A percentile compares a stretch with the other conserved stretches of the same genome.
These are phyloP conservation scores for Eurytoma adleriae DNA, from an alignment of 2,888 invertebrate species.

Conservation along the genomic window DNA sequence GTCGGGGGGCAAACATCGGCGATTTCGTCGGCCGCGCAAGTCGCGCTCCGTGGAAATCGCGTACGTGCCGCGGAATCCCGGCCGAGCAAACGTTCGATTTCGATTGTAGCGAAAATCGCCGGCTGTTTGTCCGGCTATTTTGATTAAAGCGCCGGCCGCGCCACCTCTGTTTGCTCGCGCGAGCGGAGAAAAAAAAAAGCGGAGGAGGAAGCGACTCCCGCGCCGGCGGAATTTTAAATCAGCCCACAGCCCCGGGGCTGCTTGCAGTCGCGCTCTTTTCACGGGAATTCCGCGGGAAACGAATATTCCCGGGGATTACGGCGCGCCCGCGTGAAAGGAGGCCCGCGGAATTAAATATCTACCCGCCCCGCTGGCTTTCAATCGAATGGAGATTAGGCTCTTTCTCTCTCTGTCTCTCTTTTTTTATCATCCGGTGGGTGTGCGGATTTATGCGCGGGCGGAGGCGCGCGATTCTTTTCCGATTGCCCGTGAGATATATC, in stretches of 20 bases:
- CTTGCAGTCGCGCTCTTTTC: slow-evolving; percentile 8
- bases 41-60: slow-evolving; percentile 34
- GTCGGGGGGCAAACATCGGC: neutral
- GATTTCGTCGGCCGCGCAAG: slow-evolving; percentile 22
- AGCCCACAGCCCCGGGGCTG: slow-evolving; percentile 22
- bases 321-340: too few relatives aligned
- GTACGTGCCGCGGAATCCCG: slow-evolving; percentile 48
- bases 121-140: slow-evolving; percentile 18
- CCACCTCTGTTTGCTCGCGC: neutral
- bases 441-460: too few relatives aligned
- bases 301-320: too few relatives aligned
- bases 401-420: too few relatives aligned
- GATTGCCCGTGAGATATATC: too few relatives aligned
- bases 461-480: too few relatives aligned
- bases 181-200: neutral
- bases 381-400: too few relatives aligned
- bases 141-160: slow-evolving; percentile 24
- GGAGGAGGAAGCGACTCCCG: neutral
- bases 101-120: slow-evolving; percentile 16
- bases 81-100: slow-evolving; percentile 16
- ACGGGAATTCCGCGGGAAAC: too few relatives aligned
- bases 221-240: slow-evolving; percentile 51
- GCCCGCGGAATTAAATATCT: too few relatives aligned
- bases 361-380: too few relatives aligned
- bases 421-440: too few relatives aligned